Percentiles rank a stretch among this genome's conserved stretches.
Conservation (phyloP, 2,797 vertebrate species). For the Erithacus rubecula region DNA sequence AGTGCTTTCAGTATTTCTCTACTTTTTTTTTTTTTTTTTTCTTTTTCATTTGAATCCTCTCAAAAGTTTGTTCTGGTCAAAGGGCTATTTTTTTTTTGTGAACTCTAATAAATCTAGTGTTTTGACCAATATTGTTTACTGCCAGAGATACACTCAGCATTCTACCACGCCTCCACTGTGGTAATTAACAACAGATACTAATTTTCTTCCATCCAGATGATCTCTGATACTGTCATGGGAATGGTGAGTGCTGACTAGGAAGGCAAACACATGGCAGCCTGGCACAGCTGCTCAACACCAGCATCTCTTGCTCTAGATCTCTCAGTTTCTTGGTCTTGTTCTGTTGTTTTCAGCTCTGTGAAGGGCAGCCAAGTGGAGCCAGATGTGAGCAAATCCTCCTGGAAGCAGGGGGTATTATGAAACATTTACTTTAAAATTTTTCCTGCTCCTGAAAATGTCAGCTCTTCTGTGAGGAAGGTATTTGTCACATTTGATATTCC, state of each 20-base stretch:
- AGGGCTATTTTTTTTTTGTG: not conserved
- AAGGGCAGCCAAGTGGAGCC: not conserved
- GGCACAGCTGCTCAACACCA: not conserved
- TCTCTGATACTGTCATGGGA: not conserved
- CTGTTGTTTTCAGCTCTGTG: not conserved
- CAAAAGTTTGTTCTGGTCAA: not conserved
- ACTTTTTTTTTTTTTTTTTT: rapidly evolving
- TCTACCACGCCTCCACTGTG: not conserved
- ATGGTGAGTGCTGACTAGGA: not conserved
- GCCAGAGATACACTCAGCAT: not conserved
- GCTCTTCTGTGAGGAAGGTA: rapidly evolving
- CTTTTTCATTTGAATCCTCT: not conserved
- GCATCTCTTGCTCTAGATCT: not conserved
- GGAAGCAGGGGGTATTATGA: not conserved
- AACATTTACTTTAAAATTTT: not conserved
- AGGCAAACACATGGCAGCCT: not conserved
- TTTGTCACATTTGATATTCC: not conserved
- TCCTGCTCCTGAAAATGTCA: not conserved
- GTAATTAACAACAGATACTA: not conserved
- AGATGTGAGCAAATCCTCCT: not conserved
- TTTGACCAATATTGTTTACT: not conserved
- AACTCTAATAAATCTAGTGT: not conserved
- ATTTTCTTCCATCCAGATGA: not conserved
- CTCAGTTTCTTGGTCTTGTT: not conserved
- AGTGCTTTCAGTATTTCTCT: not conserved